These are phyloP conservation scores for Spodoptera exigua DNA, from an alignment of 2,888 invertebrate species.

Conservation along the genomic window DNA sequence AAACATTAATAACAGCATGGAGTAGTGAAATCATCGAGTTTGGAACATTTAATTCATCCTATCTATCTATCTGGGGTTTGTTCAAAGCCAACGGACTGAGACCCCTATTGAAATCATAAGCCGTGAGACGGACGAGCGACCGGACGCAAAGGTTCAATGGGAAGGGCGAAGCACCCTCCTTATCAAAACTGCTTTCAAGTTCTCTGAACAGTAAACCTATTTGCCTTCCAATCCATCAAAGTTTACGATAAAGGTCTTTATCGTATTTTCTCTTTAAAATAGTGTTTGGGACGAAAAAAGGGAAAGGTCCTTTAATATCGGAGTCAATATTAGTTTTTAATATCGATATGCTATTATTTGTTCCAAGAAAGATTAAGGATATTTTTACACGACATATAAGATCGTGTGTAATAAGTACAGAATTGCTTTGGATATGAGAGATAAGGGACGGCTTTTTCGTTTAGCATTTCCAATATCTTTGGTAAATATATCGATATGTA, in stretches of 20 bases:
- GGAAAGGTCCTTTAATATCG: constrained; percentile 45
- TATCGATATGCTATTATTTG: constrained; percentile 53
- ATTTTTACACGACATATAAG: constrained; percentile 29
- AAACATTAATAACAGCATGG: constrained; percentile 52
- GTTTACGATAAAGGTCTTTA: constrained; percentile 64
- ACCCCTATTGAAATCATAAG: constrained; percentile 65
- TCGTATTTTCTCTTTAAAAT: constrained; percentile 62
- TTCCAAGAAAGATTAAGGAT: constrained; percentile 50
- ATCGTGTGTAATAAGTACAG: constrained; percentile 27
- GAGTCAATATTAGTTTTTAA: constrained; percentile 59
- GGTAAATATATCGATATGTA: constrained; percentile 48
- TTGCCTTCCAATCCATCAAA: constrained; percentile 71
- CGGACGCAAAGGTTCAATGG: constrained; percentile 63
- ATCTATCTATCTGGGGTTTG: constrained; percentile 52
- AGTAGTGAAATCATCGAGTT: constrained; percentile 51
- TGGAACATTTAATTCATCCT: constrained; percentile 57
- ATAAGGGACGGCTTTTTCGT: constrained; percentile 35
- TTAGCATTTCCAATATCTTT: constrained; percentile 42
- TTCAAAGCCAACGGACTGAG: constrained; percentile 57
- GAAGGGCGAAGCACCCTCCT: constrained; percentile 62
- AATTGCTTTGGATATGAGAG: constrained; percentile 27
- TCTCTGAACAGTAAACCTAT: constrained; percentile 66
- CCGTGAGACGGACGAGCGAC: constrained; percentile 55
- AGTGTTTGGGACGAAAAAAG: constrained; percentile 41
- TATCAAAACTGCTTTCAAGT: constrained; percentile 72